phyloP scores from a whole-genome alignment of 2,113 vertebrate genomes.

The Clarias magur region DNA sequence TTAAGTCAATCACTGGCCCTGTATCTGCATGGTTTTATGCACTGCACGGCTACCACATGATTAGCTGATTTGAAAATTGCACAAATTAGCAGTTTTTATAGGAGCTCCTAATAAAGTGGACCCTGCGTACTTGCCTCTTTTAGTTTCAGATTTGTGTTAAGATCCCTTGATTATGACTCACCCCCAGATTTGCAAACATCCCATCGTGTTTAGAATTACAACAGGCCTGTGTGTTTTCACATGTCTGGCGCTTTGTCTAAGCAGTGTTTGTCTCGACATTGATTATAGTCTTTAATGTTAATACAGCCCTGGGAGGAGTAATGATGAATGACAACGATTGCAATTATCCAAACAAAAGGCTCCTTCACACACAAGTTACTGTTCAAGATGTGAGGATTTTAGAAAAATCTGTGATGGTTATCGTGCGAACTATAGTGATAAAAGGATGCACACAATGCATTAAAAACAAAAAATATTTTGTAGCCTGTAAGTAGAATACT shows the following conservation, averaged over 20 bases:
- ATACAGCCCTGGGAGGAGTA: background rate
- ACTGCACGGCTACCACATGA: background rate
- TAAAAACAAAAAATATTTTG: background rate
- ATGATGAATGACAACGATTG: background rate
- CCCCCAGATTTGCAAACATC: constrained; percentile 19
- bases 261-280: background rate
- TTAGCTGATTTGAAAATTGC: background rate
- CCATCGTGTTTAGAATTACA: constrained; percentile 46
- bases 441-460: background rate
- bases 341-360: constrained; percentile 31
- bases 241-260: background rate
- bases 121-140: background rate
- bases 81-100: background rate
- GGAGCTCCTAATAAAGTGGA: background rate
- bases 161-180: constrained; percentile 7
- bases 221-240: constrained; percentile 18
- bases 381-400: background rate
- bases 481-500: background rate
- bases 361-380: background rate
- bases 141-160: constrained; percentile 12
- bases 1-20: background rate
- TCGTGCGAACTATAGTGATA: background rate
- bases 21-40: background rate
- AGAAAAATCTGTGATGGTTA: background rate
- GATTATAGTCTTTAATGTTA: constrained; percentile 33